These are phyloP conservation scores for Seriola aureovittata DNA, from an alignment of 2,113 vertebrate genomes.

Conservation along the genomic window DNA sequence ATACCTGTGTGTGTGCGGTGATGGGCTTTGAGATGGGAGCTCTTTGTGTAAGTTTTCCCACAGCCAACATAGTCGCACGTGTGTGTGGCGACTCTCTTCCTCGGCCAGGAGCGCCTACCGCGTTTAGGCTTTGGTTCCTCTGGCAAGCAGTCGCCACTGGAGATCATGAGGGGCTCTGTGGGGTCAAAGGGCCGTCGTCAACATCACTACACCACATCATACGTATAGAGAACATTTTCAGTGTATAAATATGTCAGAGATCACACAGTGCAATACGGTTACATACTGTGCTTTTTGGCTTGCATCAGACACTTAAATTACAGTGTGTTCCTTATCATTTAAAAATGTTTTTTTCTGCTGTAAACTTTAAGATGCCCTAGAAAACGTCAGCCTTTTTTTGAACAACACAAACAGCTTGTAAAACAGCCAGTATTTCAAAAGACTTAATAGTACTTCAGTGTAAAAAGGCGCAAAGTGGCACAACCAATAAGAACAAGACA, in stretches of 20 bases:
- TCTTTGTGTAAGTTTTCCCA: conserved; percentile 99
- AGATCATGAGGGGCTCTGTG: conserved; percentile 89
- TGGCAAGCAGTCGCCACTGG: conserved; percentile 86
- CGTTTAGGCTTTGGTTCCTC: conserved; percentile 96
- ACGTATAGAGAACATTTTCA: neutral
- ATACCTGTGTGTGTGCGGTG: conserved; percentile 98
- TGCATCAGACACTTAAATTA: neutral
- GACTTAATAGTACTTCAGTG: neutral
- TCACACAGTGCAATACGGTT: neutral
- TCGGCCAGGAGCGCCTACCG: conserved; percentile 96
- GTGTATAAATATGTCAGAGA: neutral
- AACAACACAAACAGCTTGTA: neutral
- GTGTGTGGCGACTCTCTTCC: conserved; percentile 96
- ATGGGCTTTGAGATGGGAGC: conserved; percentile 98
- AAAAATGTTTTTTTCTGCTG: neutral
- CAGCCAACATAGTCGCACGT: conserved; percentile 97
- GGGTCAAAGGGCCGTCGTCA: conserved; percentile 73
- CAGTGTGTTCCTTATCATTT: neutral
- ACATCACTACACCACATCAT: conserved; percentile 48
- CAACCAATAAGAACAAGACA: neutral
- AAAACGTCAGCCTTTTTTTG: neutral
- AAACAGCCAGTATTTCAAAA: neutral
- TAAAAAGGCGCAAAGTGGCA: neutral
- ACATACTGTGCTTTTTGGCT: neutral
- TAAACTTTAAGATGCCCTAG: neutral